Evolutionary conservation across 1,140 invertebrate genomes (phyloP).

Genomic region (Ceratitis capitata): DNA sequence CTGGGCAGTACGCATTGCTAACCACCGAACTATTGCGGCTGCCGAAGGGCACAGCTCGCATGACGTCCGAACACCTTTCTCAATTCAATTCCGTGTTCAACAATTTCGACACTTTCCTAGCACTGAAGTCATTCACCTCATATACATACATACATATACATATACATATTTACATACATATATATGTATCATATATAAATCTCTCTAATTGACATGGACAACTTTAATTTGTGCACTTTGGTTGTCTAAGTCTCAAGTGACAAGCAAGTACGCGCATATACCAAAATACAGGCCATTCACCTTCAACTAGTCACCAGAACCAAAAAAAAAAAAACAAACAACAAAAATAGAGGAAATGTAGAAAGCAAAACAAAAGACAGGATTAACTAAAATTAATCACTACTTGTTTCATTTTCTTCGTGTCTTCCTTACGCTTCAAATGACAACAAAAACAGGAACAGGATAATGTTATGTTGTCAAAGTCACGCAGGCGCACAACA

Average conservation of each 20-base stretch:
- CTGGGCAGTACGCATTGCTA: no score
- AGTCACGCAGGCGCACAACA: constrained; percentile 11
- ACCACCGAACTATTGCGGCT: no score
- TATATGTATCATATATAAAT: neutral
- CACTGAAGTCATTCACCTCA: neutral
- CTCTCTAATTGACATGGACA: neutral
- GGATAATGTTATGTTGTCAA: neutral
- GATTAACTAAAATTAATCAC: constrained; percentile 22
- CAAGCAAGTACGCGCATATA: neutral
- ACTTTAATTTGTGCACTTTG: neutral
- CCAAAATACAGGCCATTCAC: neutral
- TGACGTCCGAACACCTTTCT: no score
- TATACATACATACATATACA: no score
- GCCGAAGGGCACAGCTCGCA: no score
- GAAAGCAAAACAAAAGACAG: constrained; percentile 12
- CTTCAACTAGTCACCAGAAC: neutral
- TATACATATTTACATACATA: neutral
- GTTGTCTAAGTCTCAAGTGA: no score
- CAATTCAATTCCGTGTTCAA: no score
- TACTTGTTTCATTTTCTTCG: neutral
- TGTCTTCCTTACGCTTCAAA: neutral
- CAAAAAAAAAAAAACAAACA: neutral
- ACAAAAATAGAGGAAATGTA: neutral
- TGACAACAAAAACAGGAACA: neutral
- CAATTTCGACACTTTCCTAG: no score